These are phyloP conservation scores for Drosophila fungiperda DNA, from an alignment of 2,888 invertebrate species.

Conservation along the genomic window DNA sequence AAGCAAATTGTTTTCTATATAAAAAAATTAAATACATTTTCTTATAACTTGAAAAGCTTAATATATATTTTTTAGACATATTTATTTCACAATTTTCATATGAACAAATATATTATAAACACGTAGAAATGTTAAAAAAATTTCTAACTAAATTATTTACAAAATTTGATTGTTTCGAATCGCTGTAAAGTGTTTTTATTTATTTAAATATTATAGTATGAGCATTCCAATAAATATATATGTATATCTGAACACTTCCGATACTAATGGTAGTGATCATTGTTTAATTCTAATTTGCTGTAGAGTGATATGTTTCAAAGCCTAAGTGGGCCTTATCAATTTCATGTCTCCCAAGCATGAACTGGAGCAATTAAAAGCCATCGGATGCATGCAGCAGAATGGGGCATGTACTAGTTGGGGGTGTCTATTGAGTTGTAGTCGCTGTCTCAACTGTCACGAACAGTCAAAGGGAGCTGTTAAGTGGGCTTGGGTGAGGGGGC, in stretches of 20 bases:
- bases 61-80: too few relatives aligned
- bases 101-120: too few relatives aligned
- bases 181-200: too few relatives aligned
- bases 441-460: slow-evolving; percentile 64
- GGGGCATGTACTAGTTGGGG: neutral
- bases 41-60: neutral
- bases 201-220: too few relatives aligned
- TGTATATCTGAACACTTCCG: too few relatives aligned
- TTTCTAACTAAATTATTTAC: too few relatives aligned
- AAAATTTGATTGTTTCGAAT: too few relatives aligned
- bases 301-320: neutral
- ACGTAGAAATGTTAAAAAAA: too few relatives aligned
- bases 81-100: too few relatives aligned
- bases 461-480: slow-evolving; percentile 33
- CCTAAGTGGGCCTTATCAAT: slow-evolving; percentile 28
- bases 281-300: neutral
- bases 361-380: slow-evolving; percentile 55
- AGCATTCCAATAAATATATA: too few relatives aligned
- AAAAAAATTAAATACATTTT: neutral
- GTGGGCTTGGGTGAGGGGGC: neutral
- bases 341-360: slow-evolving; percentile 20
- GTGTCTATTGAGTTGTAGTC: slow-evolving; percentile 54
- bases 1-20: neutral
- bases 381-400: slow-evolving; percentile 34
- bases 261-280: neutral